Conservation (phyloP, 2,113 vertebrate genomes). For the Podocnemis expansa region DNA sequence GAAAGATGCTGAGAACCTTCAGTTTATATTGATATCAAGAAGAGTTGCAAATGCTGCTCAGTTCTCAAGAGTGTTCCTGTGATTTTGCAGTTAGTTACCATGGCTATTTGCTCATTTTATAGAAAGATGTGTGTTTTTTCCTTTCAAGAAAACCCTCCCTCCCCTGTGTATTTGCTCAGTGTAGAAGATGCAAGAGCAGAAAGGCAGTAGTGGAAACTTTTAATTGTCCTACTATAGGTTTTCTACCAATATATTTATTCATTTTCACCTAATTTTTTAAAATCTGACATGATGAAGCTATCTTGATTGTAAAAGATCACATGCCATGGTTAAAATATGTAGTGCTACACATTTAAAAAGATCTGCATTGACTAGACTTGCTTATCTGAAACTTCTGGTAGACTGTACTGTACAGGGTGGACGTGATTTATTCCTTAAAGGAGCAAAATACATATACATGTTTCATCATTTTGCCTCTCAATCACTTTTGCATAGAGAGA, state of each 20-base stretch:
- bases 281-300: not conserved
- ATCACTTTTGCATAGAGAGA: not conserved
- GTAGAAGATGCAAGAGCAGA: not conserved
- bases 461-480: not conserved
- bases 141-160: not conserved
- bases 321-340: not conserved
- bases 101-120: not conserved
- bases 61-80: not conserved
- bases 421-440: not conserved
- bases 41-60: not conserved
- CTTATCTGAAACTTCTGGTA: not conserved
- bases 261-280: not conserved
- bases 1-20: not conserved
- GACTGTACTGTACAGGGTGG: not conserved
- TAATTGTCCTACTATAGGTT: not conserved
- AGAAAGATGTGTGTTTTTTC: not conserved
- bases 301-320: not conserved
- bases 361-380: not conserved
- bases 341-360: not conserved
- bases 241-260: not conserved
- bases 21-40: not conserved
- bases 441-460: not conserved
- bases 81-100: not conserved
- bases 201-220: not conserved
- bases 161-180: not conserved